Conservation (phyloP, 2,797 vertebrate genomes). For the Helicolenus hilgendorfi region DNA sequence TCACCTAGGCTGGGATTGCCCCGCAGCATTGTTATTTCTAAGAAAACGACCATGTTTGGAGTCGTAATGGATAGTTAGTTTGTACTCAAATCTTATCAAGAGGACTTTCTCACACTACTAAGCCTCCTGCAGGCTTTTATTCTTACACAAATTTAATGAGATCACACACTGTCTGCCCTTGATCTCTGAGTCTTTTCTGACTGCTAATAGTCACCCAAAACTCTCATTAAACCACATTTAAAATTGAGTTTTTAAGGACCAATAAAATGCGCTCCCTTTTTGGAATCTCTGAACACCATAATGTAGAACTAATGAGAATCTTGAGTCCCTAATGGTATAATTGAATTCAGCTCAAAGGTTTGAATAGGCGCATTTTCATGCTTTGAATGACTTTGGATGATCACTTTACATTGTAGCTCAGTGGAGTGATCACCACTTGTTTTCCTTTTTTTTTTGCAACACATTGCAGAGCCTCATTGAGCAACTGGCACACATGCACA, state of each 20-base stretch:
- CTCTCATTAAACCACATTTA: slow-evolving; percentile 39
- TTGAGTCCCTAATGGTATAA: slow-evolving; percentile 42
- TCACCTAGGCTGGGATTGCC: slow-evolving; percentile 1
- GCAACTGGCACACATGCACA: slow-evolving; percentile 67
- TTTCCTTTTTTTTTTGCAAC: background rate
- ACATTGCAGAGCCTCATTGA: slow-evolving; percentile 69
- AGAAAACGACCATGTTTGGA: slow-evolving; percentile 23
- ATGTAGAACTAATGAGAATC: slow-evolving; percentile 68
- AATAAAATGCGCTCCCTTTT: slow-evolving; percentile 2
- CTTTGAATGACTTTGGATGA: slow-evolving; percentile 55
- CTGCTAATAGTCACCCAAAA: slow-evolving; percentile 51
- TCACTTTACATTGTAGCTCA: slow-evolving; percentile 52
- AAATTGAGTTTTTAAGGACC: slow-evolving; percentile 43
- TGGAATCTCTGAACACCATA: slow-evolving; percentile 34
- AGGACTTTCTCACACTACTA: background rate
- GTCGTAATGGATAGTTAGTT: slow-evolving; percentile 38
- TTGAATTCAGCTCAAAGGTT: slow-evolving; percentile 53
- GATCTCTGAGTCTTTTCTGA: slow-evolving; percentile 53
- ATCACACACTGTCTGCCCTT: slow-evolving; percentile 43
- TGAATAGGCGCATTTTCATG: slow-evolving; percentile 44
- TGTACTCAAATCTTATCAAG: slow-evolving; percentile 22
- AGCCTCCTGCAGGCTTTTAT: slow-evolving; percentile 42
- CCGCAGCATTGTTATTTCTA: slow-evolving; percentile 22
- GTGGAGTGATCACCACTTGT: slow-evolving; percentile 40
- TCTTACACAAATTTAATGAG: slow-evolving; percentile 57